Base-by-base conservation (phyloP, 2,797 vertebrate genomes). In the Acanthornis magna region DNA sequence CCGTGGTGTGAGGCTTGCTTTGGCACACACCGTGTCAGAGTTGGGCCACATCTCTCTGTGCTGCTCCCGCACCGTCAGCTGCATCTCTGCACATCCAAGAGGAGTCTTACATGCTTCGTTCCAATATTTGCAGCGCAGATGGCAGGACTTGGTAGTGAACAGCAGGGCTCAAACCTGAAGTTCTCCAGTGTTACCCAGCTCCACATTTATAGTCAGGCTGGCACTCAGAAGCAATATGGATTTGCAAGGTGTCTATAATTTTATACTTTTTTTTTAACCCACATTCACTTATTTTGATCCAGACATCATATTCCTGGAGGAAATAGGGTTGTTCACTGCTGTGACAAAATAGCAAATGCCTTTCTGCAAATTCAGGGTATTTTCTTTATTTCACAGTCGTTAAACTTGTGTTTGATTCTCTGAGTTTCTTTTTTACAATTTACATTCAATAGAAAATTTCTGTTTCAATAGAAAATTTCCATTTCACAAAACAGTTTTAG, bases 141-240 rank as follows among this genome's bases (percentile, higher is more conserved):
- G 94, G 92, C n/a, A 85, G 82, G 72, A 85, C 81, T 85, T 72
- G 48, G 50, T 27, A 72, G 23, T 16, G 89, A 96, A 78, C 92
- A 97, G 91, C 87, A 93, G 93, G 89, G 66, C 87, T 88, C 47
- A 88, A 89, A 88, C 62, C 68, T 80, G 81, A 94, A 91, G 6
- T 88, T 93, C 84, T 89, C 58, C 68, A 45, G 14, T 61, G 54
- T 77, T 82, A 91, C 68, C 84, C 65, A 82, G 77, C 34, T 65
- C 72, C 51, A 91, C 65, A 48, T 67, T 87, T 85, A 71, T 29
- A 93, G 60, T 40, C 65, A 95, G 78, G 43, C 54, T 83, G 47
- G 68, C 2, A 9, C 61, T 74, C 58, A 29, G 38, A 74, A 43
- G 45, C 50, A 88, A 55, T 83, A 36, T 89, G 58, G 34, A 4